These are phyloP conservation scores for Spermophilus dauricus DNA, from an alignment of 2,113 vertebrate genomes.

Conservation along the genomic window DNA sequence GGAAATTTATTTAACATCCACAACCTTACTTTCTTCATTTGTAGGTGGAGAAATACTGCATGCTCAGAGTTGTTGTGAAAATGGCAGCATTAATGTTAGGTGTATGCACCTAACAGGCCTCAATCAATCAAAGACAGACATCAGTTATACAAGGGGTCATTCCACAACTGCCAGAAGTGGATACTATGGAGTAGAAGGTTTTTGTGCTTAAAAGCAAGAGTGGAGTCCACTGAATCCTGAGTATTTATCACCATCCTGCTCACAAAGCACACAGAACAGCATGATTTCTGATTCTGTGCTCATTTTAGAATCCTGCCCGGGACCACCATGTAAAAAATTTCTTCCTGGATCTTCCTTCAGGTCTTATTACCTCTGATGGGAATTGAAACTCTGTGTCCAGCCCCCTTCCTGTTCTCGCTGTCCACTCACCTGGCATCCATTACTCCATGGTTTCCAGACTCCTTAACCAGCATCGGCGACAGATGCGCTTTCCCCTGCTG, in stretches of 20 bases:
- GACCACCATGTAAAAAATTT: neutral
- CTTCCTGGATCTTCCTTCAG: neutral
- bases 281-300: neutral
- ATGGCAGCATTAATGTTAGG: neutral
- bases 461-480: neutral
- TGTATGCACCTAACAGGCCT: neutral
- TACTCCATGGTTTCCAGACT: neutral
- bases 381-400: neutral
- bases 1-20: neutral
- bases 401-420: rapidly evolving
- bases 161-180: neutral
- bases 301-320: neutral
- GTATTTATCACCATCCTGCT: neutral
- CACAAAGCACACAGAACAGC: neutral
- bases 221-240: neutral
- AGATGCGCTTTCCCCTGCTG: neutral
- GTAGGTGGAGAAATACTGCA: neutral
- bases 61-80: neutral
- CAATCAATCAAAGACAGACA: neutral
- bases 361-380: neutral
- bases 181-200: neutral
- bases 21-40: neutral
- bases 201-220: constrained; percentile 18
- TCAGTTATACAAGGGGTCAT: neutral
- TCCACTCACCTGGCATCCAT: rapidly evolving